Percentiles rank a stretch among this genome's conserved stretches.
These are phyloP conservation scores for Styela plicata DNA, from an alignment of 23 tunicate species.

Conservation along the genomic window DNA sequence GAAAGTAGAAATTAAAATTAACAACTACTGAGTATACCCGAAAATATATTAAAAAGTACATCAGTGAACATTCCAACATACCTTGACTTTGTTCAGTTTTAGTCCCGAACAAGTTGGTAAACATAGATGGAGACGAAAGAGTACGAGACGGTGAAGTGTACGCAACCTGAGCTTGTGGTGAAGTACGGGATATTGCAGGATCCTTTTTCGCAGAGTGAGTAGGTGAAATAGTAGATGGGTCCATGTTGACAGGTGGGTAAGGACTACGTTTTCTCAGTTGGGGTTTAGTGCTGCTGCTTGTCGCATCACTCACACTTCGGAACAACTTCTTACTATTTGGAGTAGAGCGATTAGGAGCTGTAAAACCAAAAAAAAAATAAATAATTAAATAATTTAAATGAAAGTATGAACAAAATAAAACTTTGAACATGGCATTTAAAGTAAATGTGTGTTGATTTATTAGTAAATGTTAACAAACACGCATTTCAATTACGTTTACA, in stretches of 20 bases:
- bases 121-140: conserved; percentile 21
- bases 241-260: background rate
- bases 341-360: conserved; percentile 1
- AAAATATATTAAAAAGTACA: too few species aligned
- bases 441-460: too few species aligned
- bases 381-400: too few species aligned
- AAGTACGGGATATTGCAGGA: background rate
- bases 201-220: background rate
- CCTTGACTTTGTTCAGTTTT: background rate
- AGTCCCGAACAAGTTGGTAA: conserved; percentile 2
- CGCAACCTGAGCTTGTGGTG: background rate
- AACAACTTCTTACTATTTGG: conserved; percentile 1
- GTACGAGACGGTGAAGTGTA: background rate
- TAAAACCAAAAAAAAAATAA: too few species aligned
- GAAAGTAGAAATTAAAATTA: too few species aligned
- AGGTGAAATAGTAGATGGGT: conserved; percentile 10
- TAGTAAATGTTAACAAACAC: too few species aligned
- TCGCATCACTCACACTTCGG: conserved; percentile 18
- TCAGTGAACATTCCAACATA: too few species aligned
- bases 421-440: too few species aligned
- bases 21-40: too few species aligned
- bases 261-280: background rate
- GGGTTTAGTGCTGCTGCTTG: background rate
- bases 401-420: too few species aligned
- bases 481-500: too few species aligned